Evolutionary conservation across 2,113 vertebrate genomes (phyloP).

Genomic region (Harpagus bidentatus): DNA sequence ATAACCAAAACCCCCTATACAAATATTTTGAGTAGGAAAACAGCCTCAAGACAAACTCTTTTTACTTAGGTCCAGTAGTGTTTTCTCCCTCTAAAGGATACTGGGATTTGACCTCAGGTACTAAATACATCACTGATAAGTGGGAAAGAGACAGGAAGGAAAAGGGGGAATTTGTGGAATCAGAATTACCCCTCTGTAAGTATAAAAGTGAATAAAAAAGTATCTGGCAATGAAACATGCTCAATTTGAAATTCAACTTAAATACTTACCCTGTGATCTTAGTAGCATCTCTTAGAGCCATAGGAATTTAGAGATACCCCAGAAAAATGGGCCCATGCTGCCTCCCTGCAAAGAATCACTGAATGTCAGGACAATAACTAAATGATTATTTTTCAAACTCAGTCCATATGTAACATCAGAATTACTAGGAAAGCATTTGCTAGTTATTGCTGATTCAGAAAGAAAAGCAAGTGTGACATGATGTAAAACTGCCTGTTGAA

Average conservation of each 20-base stretch:
- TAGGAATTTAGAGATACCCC: neutral
- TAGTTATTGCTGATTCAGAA: conserved; percentile 1
- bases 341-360: neutral
- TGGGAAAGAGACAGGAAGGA: neutral
- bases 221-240: neutral
- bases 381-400: neutral
- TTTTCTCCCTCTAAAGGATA: neutral
- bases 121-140: neutral
- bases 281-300: neutral
- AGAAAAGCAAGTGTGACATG: conserved; percentile 9
- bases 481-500: conserved; percentile 28
- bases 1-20: accelerated
- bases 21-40: neutral
- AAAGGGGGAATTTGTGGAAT: neutral
- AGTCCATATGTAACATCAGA: neutral
- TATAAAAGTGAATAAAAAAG: neutral
- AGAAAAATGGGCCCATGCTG: neutral
- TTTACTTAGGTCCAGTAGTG: neutral
- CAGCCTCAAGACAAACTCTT: neutral
- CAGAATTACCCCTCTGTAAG: neutral
- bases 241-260: neutral
- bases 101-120: neutral
- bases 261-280: neutral
- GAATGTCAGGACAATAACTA: neutral
- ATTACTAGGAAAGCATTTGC: neutral